phyloP scores from a whole-genome alignment of 1,140 invertebrate genomes.

The Drosophila kikkawai region DNA sequence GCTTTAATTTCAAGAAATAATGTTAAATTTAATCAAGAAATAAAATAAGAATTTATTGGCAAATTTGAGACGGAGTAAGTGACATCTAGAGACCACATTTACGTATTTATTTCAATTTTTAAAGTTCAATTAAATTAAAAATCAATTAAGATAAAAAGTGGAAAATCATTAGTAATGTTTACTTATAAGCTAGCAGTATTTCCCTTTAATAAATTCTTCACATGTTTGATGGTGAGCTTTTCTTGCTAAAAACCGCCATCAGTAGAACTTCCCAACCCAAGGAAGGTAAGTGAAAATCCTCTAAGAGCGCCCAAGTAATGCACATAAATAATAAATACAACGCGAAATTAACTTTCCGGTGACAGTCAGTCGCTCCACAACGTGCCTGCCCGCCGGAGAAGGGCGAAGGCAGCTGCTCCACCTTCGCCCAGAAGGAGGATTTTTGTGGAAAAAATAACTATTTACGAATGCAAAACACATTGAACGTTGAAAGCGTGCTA shows the following conservation, averaged over 20 bases:
- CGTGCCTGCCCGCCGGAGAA: constrained; percentile 4
- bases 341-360: constrained; percentile 68
- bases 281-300: constrained; percentile 68
- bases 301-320: constrained; percentile 66
- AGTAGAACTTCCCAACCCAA: constrained; percentile 15
- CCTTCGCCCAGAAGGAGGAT: neutral
- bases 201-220: neutral
- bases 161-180: neutral
- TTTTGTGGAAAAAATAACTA: constrained; percentile 45
- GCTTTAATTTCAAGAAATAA: neutral
- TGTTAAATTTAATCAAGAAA: neutral
- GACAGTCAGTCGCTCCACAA: constrained; percentile 22
- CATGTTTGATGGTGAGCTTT: neutral
- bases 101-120: neutral
- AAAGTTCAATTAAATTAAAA: neutral
- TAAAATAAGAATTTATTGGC: no score
- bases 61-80: neutral
- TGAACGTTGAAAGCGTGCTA: constrained; percentile 70
- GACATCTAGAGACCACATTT: neutral
- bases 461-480: constrained; percentile 79
- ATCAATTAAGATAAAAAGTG: no score
- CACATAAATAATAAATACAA: constrained; percentile 79
- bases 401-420: neutral
- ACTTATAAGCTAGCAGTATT: neutral
- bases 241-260: constrained; percentile 5